Evolutionary conservation across 35 echinoderm and acorn worm genomes (phyloP), one percentile per base, ranked within the genome.

Genomic region (Patiria miniata): DNA sequence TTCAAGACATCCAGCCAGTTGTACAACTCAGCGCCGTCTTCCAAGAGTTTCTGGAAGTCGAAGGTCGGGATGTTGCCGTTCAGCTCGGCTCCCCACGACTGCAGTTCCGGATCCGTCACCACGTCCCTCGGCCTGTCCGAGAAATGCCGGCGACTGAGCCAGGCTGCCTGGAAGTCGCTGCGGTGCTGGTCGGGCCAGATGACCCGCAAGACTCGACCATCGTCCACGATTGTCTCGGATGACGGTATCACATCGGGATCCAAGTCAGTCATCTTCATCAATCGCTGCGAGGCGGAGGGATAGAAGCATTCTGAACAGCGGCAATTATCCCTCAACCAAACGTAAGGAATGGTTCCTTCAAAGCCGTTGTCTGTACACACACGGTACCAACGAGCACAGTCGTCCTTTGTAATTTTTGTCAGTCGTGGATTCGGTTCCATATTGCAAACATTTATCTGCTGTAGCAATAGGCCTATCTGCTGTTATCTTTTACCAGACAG

Each of bases 241-340:
- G 79, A 39, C 9, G 89, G 89, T 28, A 78, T 36, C 0, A 60
- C 21, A 14, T 91, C 89, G 17, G 78, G 52, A 37, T 85, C 73
- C 26, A 86, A 23, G 29, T 91, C 56, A 19, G 28, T 21, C 22
- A 91, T 34, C 50, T 79, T 52, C 8, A 55, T n/a, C 15, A 29
- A 17, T 15, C 89, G 39, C 14, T 28, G 51, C 47, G 32, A 28
- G 17, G 82, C 53, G 36, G 60, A 50, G 18, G 83, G 83, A 47
- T 86, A 51, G 34, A 76, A 91, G 52, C 89, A 91, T 21, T 26
- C 28, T 0, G 82, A 21, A 51, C 89, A 91, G 29, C 81, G 77
- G 53, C 89, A 91, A 51, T 91, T 91, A 22, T 91, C 89, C 7
- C 89, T 83, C 14, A 91, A 38, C 89, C 89, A 91, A 6, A 91